Evolutionary conservation across 2,797 vertebrate genomes (phyloP).

Genomic region (Sternotherus odoratus): DNA sequence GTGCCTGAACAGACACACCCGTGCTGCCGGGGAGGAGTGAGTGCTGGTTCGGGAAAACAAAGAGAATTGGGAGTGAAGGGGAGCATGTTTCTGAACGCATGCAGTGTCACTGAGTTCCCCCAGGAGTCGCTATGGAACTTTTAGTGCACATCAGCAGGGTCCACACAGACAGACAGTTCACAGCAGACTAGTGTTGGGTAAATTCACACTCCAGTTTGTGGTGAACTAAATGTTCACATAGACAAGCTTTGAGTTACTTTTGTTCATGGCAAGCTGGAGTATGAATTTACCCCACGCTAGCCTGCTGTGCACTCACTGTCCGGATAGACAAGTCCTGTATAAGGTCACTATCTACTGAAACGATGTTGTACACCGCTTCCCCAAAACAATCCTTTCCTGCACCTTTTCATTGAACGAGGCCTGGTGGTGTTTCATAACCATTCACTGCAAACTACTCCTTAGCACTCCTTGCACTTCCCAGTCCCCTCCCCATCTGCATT

Average conservation of each 20-base stretch:
- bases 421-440: not conserved
- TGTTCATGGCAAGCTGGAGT: not conserved
- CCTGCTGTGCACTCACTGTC: not conserved
- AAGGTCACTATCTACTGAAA: not conserved
- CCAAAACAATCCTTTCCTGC: not conserved
- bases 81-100: too few species aligned
- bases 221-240: not conserved
- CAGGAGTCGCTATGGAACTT: not conserved
- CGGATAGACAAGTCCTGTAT: not conserved
- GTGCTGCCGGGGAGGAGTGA: too few species aligned
- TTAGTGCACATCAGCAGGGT: not conserved
- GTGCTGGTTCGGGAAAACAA: too few species aligned
- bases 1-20: too few species aligned
- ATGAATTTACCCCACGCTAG: not conserved
- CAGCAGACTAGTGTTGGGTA: not conserved
- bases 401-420: fast-evolving
- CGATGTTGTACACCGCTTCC: not conserved
- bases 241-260: not conserved
- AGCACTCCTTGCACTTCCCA: not conserved
- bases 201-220: not conserved
- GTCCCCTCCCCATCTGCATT: not conserved
- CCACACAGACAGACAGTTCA: not conserved
- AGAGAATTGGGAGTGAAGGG: too few species aligned
- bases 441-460: not conserved
- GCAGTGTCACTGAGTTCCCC: too few species aligned